Conservation (phyloP, 53 echinoderm and acorn worm genomes). For the Glandiceps talaboti region DNA sequence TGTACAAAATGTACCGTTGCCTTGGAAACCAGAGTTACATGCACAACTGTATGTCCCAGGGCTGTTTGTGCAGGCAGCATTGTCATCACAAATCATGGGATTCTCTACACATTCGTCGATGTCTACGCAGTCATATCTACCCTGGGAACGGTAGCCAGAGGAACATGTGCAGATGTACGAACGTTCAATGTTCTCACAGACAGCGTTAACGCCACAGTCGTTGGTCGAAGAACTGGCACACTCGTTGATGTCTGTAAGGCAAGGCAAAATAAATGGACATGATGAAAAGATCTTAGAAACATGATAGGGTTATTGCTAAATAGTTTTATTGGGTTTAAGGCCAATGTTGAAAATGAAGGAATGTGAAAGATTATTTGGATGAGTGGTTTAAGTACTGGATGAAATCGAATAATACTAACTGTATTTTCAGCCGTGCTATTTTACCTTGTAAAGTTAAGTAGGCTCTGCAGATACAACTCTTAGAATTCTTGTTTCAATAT, state of each 20-base stretch:
- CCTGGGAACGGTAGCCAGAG: slow-evolving; percentile 3
- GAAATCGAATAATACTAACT: too few relatives aligned
- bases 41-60: background rate
- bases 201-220: background rate
- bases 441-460: too few relatives aligned
- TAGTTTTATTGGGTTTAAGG: too few relatives aligned
- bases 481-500: too few relatives aligned
- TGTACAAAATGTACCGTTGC: background rate
- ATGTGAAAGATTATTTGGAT: too few relatives aligned
- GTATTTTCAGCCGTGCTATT: too few relatives aligned
- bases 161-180: slow-evolving; percentile 16
- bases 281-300: too few relatives aligned
- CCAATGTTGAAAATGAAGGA: too few relatives aligned
- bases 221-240: background rate
- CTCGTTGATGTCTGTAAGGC: background rate
- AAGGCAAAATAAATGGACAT: too few relatives aligned
- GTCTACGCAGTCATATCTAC: background rate
- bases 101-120: background rate
- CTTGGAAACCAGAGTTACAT: background rate
- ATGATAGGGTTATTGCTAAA: too few relatives aligned
- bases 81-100: background rate
- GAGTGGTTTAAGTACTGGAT: too few relatives aligned
- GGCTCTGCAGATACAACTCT: too few relatives aligned
- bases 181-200: slow-evolving; percentile 15
- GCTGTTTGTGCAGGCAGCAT: background rate